A percentile compares a stretch with the other conserved stretches of the same genome.
Evolutionary conservation across 2,113 vertebrate genomes (phyloP).

Genomic region (Rhineura floridana): DNA sequence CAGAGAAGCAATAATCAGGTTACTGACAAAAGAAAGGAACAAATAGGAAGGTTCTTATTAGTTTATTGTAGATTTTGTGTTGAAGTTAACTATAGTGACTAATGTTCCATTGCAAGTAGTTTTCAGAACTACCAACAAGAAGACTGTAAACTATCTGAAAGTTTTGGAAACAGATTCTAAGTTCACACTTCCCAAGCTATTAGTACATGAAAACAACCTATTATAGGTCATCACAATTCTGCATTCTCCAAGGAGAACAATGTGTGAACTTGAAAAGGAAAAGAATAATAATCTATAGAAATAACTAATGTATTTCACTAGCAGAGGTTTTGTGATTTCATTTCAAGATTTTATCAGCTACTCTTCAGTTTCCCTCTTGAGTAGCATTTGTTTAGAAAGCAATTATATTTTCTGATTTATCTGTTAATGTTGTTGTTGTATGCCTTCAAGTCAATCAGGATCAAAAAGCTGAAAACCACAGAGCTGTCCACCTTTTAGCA

Average conservation of each 20-base stretch:
- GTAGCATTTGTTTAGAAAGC: background rate
- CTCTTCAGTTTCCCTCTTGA: background rate
- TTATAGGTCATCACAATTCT: background rate
- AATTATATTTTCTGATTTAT: background rate
- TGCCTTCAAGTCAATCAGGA: too few species aligned
- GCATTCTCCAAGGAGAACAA: conserved; percentile 6
- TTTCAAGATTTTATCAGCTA: background rate
- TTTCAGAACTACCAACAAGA: conserved; percentile 3
- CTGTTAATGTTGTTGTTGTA: background rate
- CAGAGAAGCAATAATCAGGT: conserved; percentile 37
- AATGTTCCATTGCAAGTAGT: accelerated
- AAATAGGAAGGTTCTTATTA: conserved; percentile 31
- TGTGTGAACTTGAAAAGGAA: background rate
- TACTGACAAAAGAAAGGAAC: conserved; percentile 39
- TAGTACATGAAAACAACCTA: conserved; percentile 7
- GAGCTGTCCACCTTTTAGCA: background rate
- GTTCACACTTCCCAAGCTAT: background rate
- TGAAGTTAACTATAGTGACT: conserved; percentile 41
- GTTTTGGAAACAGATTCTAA: conserved; percentile 8
- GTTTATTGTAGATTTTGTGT: background rate
- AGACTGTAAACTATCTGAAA: accelerated
- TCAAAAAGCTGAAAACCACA: background rate
- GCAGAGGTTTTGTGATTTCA: background rate
- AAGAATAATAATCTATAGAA: background rate
- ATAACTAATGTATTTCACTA: accelerated